Evolutionary conservation across 2,113 vertebrate genomes (phyloP).

Genomic region (Mus spicilegus): DNA sequence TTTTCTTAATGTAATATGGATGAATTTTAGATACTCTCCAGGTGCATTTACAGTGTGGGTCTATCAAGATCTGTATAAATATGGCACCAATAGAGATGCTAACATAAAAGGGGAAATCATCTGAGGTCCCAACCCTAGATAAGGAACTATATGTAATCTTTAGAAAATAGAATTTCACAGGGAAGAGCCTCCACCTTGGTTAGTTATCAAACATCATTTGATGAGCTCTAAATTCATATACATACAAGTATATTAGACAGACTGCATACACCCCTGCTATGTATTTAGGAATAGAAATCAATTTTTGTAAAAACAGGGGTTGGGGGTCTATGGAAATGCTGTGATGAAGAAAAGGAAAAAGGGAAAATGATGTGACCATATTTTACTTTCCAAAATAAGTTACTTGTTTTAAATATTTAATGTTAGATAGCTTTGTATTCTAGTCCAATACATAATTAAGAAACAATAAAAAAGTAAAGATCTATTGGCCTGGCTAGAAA

Average conservation of each 20-base stretch:
- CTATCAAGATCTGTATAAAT: not conserved
- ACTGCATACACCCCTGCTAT: not conserved
- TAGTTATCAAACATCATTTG: not conserved
- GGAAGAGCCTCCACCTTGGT: not conserved
- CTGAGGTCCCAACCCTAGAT: not conserved
- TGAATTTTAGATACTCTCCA: not conserved
- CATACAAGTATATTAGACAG: not conserved
- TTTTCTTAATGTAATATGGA: not conserved
- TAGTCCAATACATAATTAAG: not conserved
- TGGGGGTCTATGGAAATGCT: no score
- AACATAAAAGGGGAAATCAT: not conserved
- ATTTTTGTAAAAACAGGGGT: not conserved
- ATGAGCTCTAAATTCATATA: not conserved
- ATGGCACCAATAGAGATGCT: not conserved
- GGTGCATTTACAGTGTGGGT: not conserved
- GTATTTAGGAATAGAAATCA: not conserved
- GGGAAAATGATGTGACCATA: not conserved
- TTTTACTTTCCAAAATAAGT: not conserved
- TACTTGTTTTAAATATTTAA: not conserved
- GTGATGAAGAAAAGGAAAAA: not conserved
- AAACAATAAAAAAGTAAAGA: not conserved
- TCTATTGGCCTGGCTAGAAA: not conserved
- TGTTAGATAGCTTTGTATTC: not conserved
- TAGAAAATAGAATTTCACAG: not conserved
- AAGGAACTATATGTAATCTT: not conserved